Evolutionary conservation across 2,797 vertebrate genomes (phyloP), one percentile per base, ranked within the genome.

Genomic region (Hafferia zeledoni): DNA sequence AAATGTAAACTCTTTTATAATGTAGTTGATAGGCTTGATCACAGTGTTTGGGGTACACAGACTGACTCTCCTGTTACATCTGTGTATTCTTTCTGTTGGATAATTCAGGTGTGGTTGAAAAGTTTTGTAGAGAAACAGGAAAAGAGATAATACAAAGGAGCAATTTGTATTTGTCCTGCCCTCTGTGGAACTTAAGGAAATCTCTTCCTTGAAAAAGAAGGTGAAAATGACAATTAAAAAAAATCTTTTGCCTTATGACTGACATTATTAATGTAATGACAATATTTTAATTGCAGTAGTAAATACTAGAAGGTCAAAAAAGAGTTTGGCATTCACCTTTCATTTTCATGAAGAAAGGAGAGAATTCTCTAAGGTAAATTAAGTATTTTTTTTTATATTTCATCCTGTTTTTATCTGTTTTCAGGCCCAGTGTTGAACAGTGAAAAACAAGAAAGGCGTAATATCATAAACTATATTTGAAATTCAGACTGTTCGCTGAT

Each of bases 21-120:
- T 83, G 46, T 71, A 77, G 83, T 39, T 92, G 92, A 95, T 90
- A 95, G 67, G 82, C 53, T 97, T 92, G 89, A 94, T 97, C 95
- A 64, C 46, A 65, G 56, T 52, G 33, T 31, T 82, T 60, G 31
- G 56, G 50, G 39, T 70, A 30, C 53, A 28, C 44, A 72, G 56
- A 20, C 74, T 56, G 53, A 85, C 39, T 90, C 91, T 90, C 70
- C 35, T 95, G n/a, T 93, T 94, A 88, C 89, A 43, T 60, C 50
- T 83, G 28, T 72, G 5, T 80, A 37, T 94, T 72, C 52, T 57
- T 90, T 86, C 57, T 70, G 7, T 69, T 83, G 55, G 57, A 57
- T 81, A 70, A 91, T 85, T 76, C 64, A 84, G 84, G 50, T 89
- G 44, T 78, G 39, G 37, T 61, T 92, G 69, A 91, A 83, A 68